phyloP scores from a whole-genome alignment of 2,797 vertebrate genomes.

The Phalanger gymnotis region DNA sequence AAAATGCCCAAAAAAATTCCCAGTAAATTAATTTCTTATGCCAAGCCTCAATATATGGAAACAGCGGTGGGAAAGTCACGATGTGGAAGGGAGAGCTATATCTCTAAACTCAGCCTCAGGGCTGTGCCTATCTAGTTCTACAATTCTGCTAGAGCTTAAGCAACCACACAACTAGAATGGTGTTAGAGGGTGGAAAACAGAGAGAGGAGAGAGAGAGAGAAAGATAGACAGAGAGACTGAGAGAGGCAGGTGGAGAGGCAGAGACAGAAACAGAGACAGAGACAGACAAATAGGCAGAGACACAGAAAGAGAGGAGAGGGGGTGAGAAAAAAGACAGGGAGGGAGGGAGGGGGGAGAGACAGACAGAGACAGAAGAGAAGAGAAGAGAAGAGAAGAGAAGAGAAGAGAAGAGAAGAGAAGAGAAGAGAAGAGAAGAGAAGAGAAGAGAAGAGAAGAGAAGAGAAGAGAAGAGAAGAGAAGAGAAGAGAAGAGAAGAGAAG shows the following conservation, averaged over 20 bases:
- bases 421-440: too few species aligned
- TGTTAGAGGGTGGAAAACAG: background rate
- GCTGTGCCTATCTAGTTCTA: background rate
- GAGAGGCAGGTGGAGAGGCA: background rate
- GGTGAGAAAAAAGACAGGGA: background rate
- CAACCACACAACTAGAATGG: background rate
- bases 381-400: accelerated
- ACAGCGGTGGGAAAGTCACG: background rate
- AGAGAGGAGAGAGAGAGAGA: background rate
- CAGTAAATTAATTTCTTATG: background rate
- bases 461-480: too few species aligned
- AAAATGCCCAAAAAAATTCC: background rate
- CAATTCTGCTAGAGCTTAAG: background rate
- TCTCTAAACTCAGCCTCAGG: background rate
- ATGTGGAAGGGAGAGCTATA: background rate
- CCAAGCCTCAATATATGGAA: background rate
- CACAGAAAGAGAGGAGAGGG: too few species aligned
- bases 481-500: too few species aligned
- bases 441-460: too few species aligned
- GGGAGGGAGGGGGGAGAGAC: too few species aligned
- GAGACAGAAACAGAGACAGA: too few species aligned
- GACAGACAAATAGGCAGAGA: too few species aligned
- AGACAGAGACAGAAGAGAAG: background rate
- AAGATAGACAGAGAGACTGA: background rate
- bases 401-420: too few species aligned